Evolutionary conservation across 2,113 vertebrate species (phyloP), one percentile per base, ranked within the genome.

Genomic region (Tinamus guttatus): DNA sequence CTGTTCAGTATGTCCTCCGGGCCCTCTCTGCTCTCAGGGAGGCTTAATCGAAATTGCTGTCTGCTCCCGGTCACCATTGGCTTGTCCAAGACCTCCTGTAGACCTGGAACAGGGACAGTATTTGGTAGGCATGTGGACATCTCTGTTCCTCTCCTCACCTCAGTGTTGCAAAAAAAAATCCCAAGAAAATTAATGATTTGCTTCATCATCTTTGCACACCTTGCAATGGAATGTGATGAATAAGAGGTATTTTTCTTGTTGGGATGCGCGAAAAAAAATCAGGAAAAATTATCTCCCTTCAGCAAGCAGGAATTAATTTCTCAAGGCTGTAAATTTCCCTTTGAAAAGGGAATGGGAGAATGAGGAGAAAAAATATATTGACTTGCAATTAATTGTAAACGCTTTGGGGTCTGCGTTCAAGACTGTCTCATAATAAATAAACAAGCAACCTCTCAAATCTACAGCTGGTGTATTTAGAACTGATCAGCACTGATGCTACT

Each of bases 21-120:
- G 3, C 47, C n/a, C 7, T 85, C 87, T 25, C 70, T 69, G 62
- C 20, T 56, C 54, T 65, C 43, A 1, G 63, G 41, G 43, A 91
- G 27, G 1, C 83, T 84, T 71, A 87, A 34, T 6, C 4, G 5
- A 2, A 16, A 2, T 45, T 67, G 81, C 47, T 60, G 87, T 38
- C 78, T 59, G 40, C 2, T 91, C 32, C 73, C 76, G 32, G 32
- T 16, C 13, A 0, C 41, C 40, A 19, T 0, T 0, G 9, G 71
- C 82, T 81, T 91, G 75, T 96, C 85, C 13, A 38, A 25, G 5
- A 8, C 17, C 13, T 96, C 92, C 83, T 92, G 93, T n/a, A 93
- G 88, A 89, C 93, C 95, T 94, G 85, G 27, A 74, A 49, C 41
- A 40, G 20, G 45, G 7, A 7, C 0, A 0, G 34, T 2, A 1